Percentiles rank a stretch among this genome's conserved stretches.
Evolutionary conservation across 1,140 invertebrate genomes (phyloP).

Genomic region (Drosophila takahashii): DNA sequence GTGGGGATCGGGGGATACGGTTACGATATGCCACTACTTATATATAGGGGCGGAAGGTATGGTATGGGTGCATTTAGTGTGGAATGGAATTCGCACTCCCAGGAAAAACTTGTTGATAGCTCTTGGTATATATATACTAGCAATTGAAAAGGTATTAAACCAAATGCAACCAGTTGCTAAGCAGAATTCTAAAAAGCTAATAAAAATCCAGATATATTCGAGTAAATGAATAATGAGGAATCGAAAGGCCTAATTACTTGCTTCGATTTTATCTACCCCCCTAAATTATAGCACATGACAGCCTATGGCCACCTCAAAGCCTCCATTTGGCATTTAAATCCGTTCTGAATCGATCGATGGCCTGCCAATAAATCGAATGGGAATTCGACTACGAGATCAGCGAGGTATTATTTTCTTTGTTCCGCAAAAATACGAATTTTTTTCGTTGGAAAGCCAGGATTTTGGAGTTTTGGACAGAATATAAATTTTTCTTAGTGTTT

Average conservation of each 20-base stretch:
- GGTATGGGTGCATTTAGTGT: not conserved
- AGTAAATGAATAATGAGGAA: not conserved
- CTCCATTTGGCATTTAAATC: slow-evolving; percentile 25
- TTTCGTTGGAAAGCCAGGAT: too few species aligned
- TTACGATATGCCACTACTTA: not conserved
- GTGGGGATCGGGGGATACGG: not conserved
- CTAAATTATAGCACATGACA: slow-evolving; percentile 3
- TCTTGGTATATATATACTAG: not conserved
- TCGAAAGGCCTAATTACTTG: not conserved
- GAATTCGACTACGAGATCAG: too few species aligned
- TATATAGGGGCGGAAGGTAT: not conserved
- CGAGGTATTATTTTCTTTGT: too few species aligned
- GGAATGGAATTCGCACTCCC: not conserved
- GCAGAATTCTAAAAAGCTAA: not conserved
- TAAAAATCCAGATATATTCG: not conserved
- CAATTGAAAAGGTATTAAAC: not conserved
- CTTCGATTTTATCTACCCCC: not conserved
- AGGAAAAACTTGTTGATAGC: not conserved
- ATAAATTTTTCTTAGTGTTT: too few species aligned
- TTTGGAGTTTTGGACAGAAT: too few species aligned
- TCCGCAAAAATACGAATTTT: too few species aligned
- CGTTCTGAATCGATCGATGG: slow-evolving; percentile 20
- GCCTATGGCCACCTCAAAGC: not conserved
- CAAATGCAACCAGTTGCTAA: not conserved
- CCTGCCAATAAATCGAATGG: not conserved